phyloP scores from a whole-genome alignment of 1,140 invertebrate genomes.

The Maconellicoccus hirsutus region DNA sequence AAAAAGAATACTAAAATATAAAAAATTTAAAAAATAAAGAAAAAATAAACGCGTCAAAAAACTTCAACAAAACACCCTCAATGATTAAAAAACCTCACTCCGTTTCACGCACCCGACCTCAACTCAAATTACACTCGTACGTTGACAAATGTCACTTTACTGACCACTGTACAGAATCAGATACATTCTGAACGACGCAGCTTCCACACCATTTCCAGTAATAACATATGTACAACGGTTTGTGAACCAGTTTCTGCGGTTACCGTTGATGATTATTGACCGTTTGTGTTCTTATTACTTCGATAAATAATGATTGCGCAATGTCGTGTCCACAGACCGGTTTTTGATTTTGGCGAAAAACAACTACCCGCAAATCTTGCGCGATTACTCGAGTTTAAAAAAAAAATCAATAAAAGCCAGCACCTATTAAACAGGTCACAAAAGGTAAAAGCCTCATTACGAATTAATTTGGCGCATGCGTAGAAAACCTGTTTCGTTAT shows the following conservation, averaged over 20 bases:
- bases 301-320: conserved; percentile 4
- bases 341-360: background rate
- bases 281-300: background rate
- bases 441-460: background rate
- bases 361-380: too few relatives aligned
- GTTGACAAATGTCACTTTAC: background rate
- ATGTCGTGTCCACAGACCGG: background rate
- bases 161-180: background rate
- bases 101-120: too few relatives aligned
- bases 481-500: background rate
- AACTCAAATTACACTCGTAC: background rate
- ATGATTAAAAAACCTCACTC: too few relatives aligned
- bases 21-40: too few relatives aligned
- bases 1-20: too few relatives aligned
- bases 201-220: background rate
- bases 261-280: background rate
- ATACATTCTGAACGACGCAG: background rate
- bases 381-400: too few relatives aligned
- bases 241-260: background rate
- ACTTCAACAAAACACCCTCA: too few relatives aligned
- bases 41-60: too few relatives aligned
- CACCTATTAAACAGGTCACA: conserved; percentile 1
- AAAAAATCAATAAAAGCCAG: too few relatives aligned
- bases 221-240: conserved; percentile 4
- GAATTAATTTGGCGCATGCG: background rate